phyloP scores from a whole-genome alignment of 2,113 vertebrate species.

The Phrynosoma blainvillii region DNA sequence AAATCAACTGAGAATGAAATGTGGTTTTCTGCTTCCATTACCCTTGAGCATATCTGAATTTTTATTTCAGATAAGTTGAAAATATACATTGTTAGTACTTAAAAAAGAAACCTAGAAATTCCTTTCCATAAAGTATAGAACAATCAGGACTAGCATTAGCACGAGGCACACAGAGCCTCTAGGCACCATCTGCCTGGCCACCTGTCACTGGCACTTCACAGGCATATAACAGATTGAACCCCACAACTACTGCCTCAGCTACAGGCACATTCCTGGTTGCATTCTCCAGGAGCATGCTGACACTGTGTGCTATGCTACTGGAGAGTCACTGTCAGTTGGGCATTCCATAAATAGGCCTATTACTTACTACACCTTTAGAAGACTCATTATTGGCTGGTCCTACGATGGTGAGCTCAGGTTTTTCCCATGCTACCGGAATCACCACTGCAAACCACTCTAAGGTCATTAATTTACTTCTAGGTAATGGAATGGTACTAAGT shows the following conservation, averaged over 20 bases:
- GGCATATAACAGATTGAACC: neutral
- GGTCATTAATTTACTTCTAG: too few relatives aligned
- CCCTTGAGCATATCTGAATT: conserved; percentile 53
- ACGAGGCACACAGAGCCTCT: neutral
- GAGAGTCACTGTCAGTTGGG: neutral
- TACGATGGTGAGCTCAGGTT: neutral
- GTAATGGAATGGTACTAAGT: too few relatives aligned
- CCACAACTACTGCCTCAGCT: neutral
- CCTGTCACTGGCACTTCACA: too few relatives aligned
- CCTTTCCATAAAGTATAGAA: conserved; percentile 16
- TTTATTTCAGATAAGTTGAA: conserved; percentile 44
- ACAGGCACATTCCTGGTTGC: too few relatives aligned
- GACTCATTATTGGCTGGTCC: neutral
- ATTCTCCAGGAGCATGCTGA: neutral
- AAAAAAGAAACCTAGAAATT: neutral
- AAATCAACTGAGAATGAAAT: conserved; percentile 71
- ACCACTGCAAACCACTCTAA: too few relatives aligned
- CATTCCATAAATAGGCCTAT: neutral
- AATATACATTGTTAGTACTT: conserved; percentile 28
- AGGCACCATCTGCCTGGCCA: too few relatives aligned
- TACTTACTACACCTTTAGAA: neutral
- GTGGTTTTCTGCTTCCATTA: conserved; percentile 61
- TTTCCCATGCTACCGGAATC: neutral
- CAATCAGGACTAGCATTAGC: too few relatives aligned
- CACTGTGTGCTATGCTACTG: neutral